A percentile compares a stretch with the other conserved stretches of the same genome.
Evolutionary conservation across 2,797 vertebrate species (phyloP).

Genomic region (Dermochelys coriacea): DNA sequence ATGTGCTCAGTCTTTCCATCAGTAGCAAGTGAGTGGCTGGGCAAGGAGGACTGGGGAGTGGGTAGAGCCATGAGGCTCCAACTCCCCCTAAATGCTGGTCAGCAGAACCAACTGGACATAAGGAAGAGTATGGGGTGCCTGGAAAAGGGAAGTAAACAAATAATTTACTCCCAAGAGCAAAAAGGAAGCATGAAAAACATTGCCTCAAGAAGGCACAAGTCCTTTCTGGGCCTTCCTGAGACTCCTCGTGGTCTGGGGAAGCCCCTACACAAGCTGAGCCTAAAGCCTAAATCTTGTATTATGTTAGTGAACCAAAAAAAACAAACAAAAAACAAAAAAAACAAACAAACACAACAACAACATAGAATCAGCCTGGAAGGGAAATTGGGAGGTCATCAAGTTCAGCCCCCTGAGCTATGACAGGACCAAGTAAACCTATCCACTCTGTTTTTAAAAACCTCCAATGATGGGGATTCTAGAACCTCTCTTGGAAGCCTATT

Average conservation of each 20-base stretch:
- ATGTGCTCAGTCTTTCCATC: too few relatives aligned
- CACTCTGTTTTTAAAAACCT: not conserved
- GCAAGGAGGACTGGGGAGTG: too few relatives aligned
- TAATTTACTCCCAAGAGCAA: not conserved
- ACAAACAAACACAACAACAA: too few relatives aligned
- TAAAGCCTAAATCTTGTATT: not conserved
- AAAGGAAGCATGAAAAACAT: not conserved
- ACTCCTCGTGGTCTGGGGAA: not conserved
- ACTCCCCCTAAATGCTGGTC: too few relatives aligned
- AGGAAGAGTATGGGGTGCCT: too few relatives aligned
- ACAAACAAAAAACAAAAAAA: too few relatives aligned
- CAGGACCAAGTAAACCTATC: too few relatives aligned
- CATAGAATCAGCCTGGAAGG: not conserved
- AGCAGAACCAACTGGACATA: too few relatives aligned
- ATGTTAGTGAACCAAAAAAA: not conserved
- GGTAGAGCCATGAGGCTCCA: too few relatives aligned
- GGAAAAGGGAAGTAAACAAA: not conserved
- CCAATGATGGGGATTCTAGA: not conserved
- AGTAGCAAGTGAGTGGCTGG: too few relatives aligned
- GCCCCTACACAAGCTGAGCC: not conserved
- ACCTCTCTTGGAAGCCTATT: not conserved
- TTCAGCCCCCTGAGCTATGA: not conserved
- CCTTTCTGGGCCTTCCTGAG: not conserved
- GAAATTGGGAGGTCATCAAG: not conserved
- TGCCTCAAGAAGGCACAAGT: not conserved